A percentile compares a stretch with the other conserved stretches of the same genome.
phyloP scores from a whole-genome alignment of 2,888 invertebrate species.

The Syritta pipiens region DNA sequence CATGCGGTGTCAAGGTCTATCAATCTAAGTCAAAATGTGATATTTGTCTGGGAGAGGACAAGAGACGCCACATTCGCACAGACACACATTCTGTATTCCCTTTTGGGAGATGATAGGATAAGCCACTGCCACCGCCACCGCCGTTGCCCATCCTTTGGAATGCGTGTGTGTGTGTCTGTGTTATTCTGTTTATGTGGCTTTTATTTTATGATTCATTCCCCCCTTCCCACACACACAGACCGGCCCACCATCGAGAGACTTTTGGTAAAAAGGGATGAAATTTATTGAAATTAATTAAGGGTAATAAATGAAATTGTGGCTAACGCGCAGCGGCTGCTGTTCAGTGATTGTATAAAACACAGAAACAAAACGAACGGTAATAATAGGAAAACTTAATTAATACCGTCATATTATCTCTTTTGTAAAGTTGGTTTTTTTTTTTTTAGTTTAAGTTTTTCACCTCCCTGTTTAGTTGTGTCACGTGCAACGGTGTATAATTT shows the following conservation, averaged over 20 bases:
- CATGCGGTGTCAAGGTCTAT: slow-evolving; percentile 70
- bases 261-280: slow-evolving; percentile 61
- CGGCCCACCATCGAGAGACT: background rate
- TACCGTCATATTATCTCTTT: slow-evolving; percentile 39
- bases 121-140: too few species aligned
- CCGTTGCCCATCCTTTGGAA: slow-evolving; percentile 44
- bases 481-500: slow-evolving; percentile 56
- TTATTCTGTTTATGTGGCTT: slow-evolving; percentile 60
- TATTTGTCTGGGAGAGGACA: slow-evolving; percentile 55
- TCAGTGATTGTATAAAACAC: slow-evolving; percentile 61
- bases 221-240: background rate
- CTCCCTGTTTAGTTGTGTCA: slow-evolving; percentile 21
- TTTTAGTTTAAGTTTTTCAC: slow-evolving; percentile 36
- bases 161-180: slow-evolving; percentile 42
- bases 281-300: slow-evolving; percentile 70
- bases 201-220: slow-evolving; percentile 62
- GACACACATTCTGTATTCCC: too few species aligned
- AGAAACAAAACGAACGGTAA: slow-evolving; percentile 11
- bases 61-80: background rate
- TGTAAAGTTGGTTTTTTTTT: too few species aligned
- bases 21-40: slow-evolving; percentile 70
- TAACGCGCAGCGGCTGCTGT: slow-evolving; percentile 54
- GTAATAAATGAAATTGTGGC: slow-evolving; percentile 68
- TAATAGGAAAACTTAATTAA: slow-evolving; percentile 54
- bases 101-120: slow-evolving; percentile 51